A percentile compares a stretch with the other conserved stretches of the same genome.
These are phyloP conservation scores for Argopecten irradians DNA, from an alignment of 1,140 invertebrate species.

Conservation along the genomic window DNA sequence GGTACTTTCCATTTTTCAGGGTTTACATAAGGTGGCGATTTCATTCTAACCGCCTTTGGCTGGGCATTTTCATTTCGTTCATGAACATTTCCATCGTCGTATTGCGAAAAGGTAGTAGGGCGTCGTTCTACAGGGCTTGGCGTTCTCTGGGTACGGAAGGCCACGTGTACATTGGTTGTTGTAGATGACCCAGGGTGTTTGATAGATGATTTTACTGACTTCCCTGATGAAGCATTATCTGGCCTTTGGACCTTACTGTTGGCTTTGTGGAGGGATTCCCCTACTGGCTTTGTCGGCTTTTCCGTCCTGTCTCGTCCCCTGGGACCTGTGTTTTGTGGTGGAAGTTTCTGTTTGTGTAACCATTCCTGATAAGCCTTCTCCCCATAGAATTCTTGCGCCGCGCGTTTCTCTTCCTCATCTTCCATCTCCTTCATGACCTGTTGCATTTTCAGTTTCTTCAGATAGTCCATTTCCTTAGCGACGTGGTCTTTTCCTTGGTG, in stretches of 20 bases:
- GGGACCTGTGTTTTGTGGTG: conserved; percentile 49
- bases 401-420: conserved; percentile 64
- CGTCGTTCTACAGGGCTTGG: conserved; percentile 11
- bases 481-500: conserved; percentile 74
- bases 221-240: not conserved
- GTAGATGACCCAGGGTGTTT: not conserved
- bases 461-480: conserved; percentile 70
- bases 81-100: conserved; percentile 46
- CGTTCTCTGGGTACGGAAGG: conserved; percentile 33
- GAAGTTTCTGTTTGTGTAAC: conserved; percentile 57
- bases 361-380: conserved; percentile 69
- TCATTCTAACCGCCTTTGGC: conserved; percentile 45
- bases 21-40: conserved; percentile 52
- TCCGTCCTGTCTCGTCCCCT: conserved; percentile 39
- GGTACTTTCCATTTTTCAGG: conserved; percentile 71
- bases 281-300: conserved; percentile 23
- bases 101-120: conserved; percentile 23
- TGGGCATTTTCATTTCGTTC: conserved; percentile 44
- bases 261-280: conserved; percentile 36
- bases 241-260: conserved; percentile 39
- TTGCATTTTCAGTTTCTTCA: conserved; percentile 73
- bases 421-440: conserved; percentile 70
- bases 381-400: conserved; percentile 65
- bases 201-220: not conserved
- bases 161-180: conserved; percentile 10